These are phyloP conservation scores for Ascidia mentula DNA, from an alignment of 23 tunicate species.

Conservation along the genomic window DNA sequence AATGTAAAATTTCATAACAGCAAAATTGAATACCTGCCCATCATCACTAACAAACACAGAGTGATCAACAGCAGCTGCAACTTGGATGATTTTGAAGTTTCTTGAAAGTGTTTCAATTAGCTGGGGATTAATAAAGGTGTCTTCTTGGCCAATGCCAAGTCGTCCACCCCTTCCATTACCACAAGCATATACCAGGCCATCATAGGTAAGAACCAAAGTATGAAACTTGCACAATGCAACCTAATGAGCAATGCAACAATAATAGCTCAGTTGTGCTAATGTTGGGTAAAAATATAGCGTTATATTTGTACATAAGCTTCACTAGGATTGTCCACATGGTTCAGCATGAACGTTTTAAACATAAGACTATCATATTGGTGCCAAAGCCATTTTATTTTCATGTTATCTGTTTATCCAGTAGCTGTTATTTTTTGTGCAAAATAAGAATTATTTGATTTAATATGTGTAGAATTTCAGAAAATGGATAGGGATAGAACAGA, in stretches of 20 bases:
- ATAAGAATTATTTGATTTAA: too few species aligned
- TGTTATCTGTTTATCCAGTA: too few species aligned
- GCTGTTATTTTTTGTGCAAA: too few species aligned
- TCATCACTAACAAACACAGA: conserved; percentile 55
- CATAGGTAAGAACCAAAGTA: conserved; percentile 44
- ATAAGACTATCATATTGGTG: too few species aligned
- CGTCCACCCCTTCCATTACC: conserved; percentile 84
- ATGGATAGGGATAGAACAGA: too few species aligned
- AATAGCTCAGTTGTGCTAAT: too few species aligned
- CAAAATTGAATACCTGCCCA: conserved; percentile 39
- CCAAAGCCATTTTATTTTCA: too few species aligned
- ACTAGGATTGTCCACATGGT: too few species aligned
- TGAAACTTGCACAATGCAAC: conserved; percentile 80
- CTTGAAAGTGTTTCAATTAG: conserved; percentile 13
- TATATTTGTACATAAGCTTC: too few species aligned
- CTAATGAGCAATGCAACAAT: conserved; percentile 14
- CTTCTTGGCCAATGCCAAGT: conserved; percentile 63
- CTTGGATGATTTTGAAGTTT: not conserved
- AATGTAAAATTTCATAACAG: not conserved
- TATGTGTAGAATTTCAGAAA: too few species aligned
- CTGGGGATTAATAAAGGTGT: conserved; percentile 64
- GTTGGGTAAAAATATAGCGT: too few species aligned
- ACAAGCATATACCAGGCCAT: conserved; percentile 75
- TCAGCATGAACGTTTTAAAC: too few species aligned
- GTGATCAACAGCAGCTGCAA: conserved; percentile 55